A percentile compares a stretch with the other conserved stretches of the same genome.
Evolutionary conservation across 2,797 vertebrate species (phyloP).

Genomic region (Triplophysa yarkandensis): DNA sequence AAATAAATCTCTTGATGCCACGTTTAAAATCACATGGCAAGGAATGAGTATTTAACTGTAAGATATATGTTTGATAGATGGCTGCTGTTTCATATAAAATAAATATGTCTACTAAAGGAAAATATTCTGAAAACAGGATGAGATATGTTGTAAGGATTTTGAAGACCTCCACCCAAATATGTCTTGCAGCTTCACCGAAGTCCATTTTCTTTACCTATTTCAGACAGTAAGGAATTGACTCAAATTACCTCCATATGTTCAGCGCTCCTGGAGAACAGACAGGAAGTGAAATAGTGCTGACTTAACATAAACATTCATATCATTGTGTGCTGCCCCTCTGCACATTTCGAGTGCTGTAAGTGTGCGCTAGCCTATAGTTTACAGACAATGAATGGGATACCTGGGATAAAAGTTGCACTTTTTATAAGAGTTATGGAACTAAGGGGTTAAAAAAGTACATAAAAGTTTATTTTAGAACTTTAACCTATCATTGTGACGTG

Average conservation of each 20-base stretch:
- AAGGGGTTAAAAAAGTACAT: background rate
- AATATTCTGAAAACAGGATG: background rate
- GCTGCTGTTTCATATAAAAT: background rate
- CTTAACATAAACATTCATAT: constrained; percentile 63
- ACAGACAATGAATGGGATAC: no score
- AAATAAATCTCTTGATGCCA: no score
- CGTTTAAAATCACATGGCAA: no score
- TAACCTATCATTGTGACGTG: no score
- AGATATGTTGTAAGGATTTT: constrained; percentile 37
- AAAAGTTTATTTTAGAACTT: no score
- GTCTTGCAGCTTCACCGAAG: constrained; percentile 56
- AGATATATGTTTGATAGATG: background rate
- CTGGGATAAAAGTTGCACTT: no score
- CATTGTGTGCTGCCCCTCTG: constrained; percentile 20
- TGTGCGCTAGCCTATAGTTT: background rate
- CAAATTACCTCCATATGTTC: constrained; percentile 76
- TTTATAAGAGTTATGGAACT: no score
- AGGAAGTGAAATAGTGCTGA: constrained; percentile 70
- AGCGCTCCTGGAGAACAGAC: constrained; percentile 67
- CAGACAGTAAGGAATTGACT: constrained; percentile 64
- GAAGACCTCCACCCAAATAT: constrained; percentile 46
- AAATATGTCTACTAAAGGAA: background rate
- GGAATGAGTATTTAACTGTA: no score
- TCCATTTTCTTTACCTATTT: constrained; percentile 47
- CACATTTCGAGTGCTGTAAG: background rate